Evolutionary conservation across 2,888 invertebrate genomes (phyloP), one percentile per base, ranked within the genome.

Genomic region (Idaea straminata): DNA sequence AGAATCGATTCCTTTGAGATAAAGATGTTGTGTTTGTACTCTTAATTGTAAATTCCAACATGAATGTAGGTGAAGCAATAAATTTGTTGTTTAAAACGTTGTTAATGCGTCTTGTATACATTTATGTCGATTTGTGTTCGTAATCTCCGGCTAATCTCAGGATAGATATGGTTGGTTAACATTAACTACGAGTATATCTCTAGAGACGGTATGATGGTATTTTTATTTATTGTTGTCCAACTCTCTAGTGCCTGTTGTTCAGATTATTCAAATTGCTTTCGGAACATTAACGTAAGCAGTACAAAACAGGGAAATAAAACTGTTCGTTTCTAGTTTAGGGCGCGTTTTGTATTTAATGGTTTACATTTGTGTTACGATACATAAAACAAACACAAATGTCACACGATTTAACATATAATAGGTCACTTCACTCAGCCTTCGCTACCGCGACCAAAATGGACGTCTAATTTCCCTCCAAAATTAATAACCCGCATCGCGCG

Each of bases 1-100:
- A 88, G 85, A 86, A 89, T 86, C 86, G 89, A 88, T 90, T 82
- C 77, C 75, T 76, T 25, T 74, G 77, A 79, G 91, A 91, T 91
- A 91, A 90, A 89, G 88, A 85, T 91, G 91, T 91, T 90, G 85
- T 85, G 87, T 84, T 86, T 84, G 83, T 83, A 82, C 81, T 83
- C 87, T 91, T 91, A 91, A 91, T 91, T 91, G 89, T 88, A 81
- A 82, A 90, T 89, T 88, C 87, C 87, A 81, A 80, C 81, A 84
- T 83, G 83, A 68, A 76, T 79, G 79, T 81, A 81, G 76, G 74
- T 78, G 69, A 73, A 69, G 73, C 74, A 77, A 83, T 83, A 83
- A 83, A 83, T 83, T 79, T 79, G 76, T 73, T 76, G 76, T 74
- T 78, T 78, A 75, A 76, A 77, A 75, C 72, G 73, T 70, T 80